Evolutionary conservation across 2,888 invertebrate species (phyloP), one percentile per base, ranked within the genome.

Genomic region (Odontothrips loti): DNA sequence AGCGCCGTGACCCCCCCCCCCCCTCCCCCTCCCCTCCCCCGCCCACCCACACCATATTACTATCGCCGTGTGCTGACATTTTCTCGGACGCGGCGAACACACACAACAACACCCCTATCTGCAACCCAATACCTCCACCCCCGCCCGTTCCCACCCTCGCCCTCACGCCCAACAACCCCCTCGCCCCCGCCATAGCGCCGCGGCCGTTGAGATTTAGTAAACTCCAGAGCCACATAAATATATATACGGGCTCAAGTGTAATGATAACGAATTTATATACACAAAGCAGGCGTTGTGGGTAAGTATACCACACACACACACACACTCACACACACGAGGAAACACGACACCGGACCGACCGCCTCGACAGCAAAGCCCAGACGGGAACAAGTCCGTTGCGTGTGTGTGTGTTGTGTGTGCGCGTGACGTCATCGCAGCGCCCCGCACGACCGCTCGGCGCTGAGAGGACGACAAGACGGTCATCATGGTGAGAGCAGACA

Each of bases 11-110:
- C 58, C 23, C 11, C 58, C 17, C 43, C 43, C 80, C 80, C 27
- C 75, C 58, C 48, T 51, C 80, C 47, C 80, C 47, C 58, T 34
- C 81, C 75, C 78, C 48, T 47, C n/a, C 79, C 23, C 63, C 47
- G 43, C 63, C 63, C 78, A 27, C 75, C 79, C n/a, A 20, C 17
- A 27, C 63, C 58, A 6, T 20, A n/a, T 79, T 20, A n/a, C 58
- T 47, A 81, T 80, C 81, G 82, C 81, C 80, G 68, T 81, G 80
- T 80, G 80, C 81, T 81, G 82, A 81, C 81, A 83, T 81, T 83
- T n/a, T 82, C 79, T 79, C 78, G 68, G 80, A 47, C 81, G 58
- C 15, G 58, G n/a, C 51, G 34, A 2, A 43, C 34, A 43, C 34
- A 43, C 34, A 43, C 2, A 2, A 43, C 34, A 43, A 6, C 34